Evolutionary conservation across 2,113 vertebrate genomes (phyloP), one percentile per base, ranked within the genome.

Genomic region (Bubo scandiacus): DNA sequence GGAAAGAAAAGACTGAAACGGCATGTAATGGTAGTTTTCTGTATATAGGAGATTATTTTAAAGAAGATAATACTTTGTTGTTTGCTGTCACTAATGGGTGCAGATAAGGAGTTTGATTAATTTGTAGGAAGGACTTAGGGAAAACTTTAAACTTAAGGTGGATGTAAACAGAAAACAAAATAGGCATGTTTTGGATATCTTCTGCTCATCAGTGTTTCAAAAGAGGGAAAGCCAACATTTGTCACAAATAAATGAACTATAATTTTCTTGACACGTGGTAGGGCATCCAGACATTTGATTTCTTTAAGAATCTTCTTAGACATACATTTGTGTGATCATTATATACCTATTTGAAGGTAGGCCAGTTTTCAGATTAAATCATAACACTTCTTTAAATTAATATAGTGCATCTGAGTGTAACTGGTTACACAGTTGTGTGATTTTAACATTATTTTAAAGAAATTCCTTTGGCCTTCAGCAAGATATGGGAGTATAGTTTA

Each of bases 341-440:
- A 15, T 11, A 16, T 82, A 51, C 32, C 42, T 25, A 34, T 78
- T 95, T 68, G 73, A 94, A 88, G 57, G 34, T 38, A 84, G 63
- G 9, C 47, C 51, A 89, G 10, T 92, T 96, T 81, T 92, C 87
- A 87, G 49, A 61, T 68, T 90, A 96, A 58, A n/a, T 71, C 43
- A 47, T 9, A 2, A 21, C 51, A 20, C 18, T 61, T 87, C 65
- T 88, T 93, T 54, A 52, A 94, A 63, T 79, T 23, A 70, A 62
- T 49, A 42, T 58, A 59, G 5, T 57, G 25, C 77, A 67, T 84
- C 36, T 73, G 63, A 94, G 32, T 59, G 57, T 61, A 38, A 92
- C 86, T 32, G 80, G 18, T 90, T 90, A 67, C 15, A 81, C 18
- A 40, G 5, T 19, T 90, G 15, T 79, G 32, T 88, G 71, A 80